Conservation (phyloP, 2,797 vertebrate species). For the Pelochelys cantorii region DNA sequence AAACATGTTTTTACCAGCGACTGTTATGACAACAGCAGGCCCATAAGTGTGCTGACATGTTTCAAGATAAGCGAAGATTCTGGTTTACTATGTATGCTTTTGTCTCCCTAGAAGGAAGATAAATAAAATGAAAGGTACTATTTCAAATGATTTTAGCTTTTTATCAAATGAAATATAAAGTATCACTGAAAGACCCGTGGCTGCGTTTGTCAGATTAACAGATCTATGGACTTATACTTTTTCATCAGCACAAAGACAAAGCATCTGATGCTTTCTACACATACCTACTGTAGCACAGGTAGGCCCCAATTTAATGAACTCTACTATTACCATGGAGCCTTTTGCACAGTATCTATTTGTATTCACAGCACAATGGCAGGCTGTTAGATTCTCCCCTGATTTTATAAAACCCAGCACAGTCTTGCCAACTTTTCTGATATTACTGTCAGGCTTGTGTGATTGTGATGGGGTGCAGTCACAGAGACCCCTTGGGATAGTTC, state of each 20-base stretch:
- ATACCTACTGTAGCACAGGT: background rate
- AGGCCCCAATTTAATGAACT: background rate
- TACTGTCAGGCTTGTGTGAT: background rate
- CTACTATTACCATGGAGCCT: background rate
- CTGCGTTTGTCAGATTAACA: background rate
- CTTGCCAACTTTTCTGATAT: background rate
- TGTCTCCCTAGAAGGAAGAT: conserved; percentile 24
- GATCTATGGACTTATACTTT: background rate
- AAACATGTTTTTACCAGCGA: background rate
- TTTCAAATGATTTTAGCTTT: conserved; percentile 15
- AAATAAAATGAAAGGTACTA: background rate
- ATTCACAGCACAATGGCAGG: background rate
- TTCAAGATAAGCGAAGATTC: background rate
- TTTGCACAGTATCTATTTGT: background rate
- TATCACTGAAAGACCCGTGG: background rate
- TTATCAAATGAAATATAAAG: conserved; percentile 37
- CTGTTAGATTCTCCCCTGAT: background rate
- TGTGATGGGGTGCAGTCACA: too few species aligned
- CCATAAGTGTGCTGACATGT: background rate
- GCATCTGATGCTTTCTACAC: background rate
- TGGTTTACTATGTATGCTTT: conserved; percentile 33
- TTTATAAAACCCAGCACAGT: background rate
- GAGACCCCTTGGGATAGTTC: too few species aligned
- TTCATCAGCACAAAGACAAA: background rate
- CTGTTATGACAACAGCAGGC: background rate